A percentile compares a stretch with the other conserved stretches of the same genome.
phyloP scores from a whole-genome alignment of 2,113 vertebrate species.

The Todiramphus chloris region DNA sequence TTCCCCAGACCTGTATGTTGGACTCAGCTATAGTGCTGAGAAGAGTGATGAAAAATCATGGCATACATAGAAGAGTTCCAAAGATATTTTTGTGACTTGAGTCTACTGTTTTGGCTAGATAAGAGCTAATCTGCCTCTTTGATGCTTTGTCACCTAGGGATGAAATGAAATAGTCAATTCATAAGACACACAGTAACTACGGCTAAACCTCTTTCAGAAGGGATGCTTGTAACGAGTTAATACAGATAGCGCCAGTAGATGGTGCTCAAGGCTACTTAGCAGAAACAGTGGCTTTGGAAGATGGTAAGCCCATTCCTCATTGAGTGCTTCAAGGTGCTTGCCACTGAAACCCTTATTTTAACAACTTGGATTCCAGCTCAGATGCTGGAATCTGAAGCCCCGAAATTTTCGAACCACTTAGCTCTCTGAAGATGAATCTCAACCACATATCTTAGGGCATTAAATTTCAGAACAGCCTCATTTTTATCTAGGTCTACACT shows the following conservation, averaged over 20 bases:
- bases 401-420: not conserved
- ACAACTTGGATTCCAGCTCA: fast-evolving
- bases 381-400: not conserved
- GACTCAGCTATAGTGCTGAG: not conserved
- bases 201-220: not conserved
- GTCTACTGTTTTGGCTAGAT: not conserved
- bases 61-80: not conserved
- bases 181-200: fast-evolving
- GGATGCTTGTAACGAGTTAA: fast-evolving
- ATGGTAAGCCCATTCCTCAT: fast-evolving
- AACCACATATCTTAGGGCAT: not conserved
- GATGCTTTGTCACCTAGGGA: not conserved
- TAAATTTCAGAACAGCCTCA: not conserved
- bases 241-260: not conserved
- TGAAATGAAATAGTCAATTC: not conserved
- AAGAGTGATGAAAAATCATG: not conserved
- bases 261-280: not conserved
- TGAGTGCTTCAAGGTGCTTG: fast-evolving
- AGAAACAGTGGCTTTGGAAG: fast-evolving
- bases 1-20: not conserved
- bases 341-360: fast-evolving
- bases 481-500: not conserved
- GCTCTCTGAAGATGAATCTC: not conserved
- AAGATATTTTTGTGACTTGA: not conserved
- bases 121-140: not conserved